Base-by-base conservation (phyloP, 2,797 vertebrate species). In the Pipistrellus kuhlii region DNA sequence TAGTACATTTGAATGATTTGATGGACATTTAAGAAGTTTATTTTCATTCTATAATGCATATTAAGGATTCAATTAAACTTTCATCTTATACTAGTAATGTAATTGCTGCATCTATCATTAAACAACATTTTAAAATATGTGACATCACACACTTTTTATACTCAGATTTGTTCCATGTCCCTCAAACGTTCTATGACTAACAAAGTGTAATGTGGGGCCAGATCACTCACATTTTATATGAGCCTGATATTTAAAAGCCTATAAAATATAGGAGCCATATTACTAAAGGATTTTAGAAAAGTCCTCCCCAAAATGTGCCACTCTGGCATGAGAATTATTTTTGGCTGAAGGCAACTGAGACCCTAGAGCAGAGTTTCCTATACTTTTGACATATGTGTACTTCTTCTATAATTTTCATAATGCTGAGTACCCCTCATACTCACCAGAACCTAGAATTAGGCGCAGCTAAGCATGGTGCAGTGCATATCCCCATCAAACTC, bases 1-100 rank as follows among this genome's bases (percentile, higher is more conserved):
- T 75, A 88, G 57, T 82, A 51, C 21, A 64, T 90, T 30, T 91
- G 75, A 92, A 78, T 75, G 44, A 95, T 32, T 92, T 86, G 75
- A 93, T 53, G 64, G 51, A 44, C 8, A 90, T 25, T 88, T 44
- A 30, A 68, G 17, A 91, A 82, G 17, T 72, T 83, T 90, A 41
- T 86, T 94, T 93, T 90, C 51, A 71, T 62, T 90, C 18, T 32
- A 86, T 55, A 21, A 91, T 66, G 32, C 35, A 73, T 32, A 27
- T 25, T 71, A 85, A 92, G 8, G 18, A 86, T 41, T 95, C 38
- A 57, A 86, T 88, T 71, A 91, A 66, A 78, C 20, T 57, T 85
- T 55, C 27, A 77, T 88, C 27, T 90, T 78, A 78, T 11, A 86
- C 57, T 55, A 71, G 25, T 15, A 94, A 86, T 73, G n/a, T 11